These are phyloP conservation scores for Tapera naevia DNA, from an alignment of 2,797 vertebrate genomes.

Conservation along the genomic window DNA sequence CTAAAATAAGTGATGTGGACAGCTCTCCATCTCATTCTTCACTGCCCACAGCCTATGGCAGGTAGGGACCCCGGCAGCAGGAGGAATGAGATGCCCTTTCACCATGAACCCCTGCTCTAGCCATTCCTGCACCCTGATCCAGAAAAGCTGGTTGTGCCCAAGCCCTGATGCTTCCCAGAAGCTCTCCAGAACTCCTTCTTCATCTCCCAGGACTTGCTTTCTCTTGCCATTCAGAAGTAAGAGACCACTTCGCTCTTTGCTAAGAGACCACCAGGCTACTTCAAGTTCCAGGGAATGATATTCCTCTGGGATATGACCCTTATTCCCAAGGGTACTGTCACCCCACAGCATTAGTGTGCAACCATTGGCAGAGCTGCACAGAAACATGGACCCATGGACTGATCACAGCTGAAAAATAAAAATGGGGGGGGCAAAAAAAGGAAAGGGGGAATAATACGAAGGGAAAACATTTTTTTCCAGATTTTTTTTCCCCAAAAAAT, in stretches of 20 bases:
- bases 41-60: background rate
- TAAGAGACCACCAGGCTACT: background rate
- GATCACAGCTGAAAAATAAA: background rate
- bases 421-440: background rate
- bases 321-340: background rate
- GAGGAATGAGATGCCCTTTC: no score
- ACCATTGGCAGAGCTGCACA: background rate
- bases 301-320: background rate
- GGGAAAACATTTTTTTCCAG: background rate
- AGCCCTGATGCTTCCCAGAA: background rate
- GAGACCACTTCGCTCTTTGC: background rate
- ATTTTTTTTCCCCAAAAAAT: background rate
- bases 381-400: background rate
- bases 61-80: no score
- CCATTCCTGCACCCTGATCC: background rate
- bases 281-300: background rate
- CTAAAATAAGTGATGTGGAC: background rate
- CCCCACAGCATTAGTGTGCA: background rate
- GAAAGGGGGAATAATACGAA: background rate
- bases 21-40: background rate
- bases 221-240: background rate
- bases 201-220: rapidly evolving
- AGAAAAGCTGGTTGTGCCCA: background rate
- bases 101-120: no score
- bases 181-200: background rate